Evolutionary conservation across 2,888 invertebrate genomes (phyloP), one percentile per base, ranked within the genome.

Genomic region (Dicranocentrus wangi): DNA sequence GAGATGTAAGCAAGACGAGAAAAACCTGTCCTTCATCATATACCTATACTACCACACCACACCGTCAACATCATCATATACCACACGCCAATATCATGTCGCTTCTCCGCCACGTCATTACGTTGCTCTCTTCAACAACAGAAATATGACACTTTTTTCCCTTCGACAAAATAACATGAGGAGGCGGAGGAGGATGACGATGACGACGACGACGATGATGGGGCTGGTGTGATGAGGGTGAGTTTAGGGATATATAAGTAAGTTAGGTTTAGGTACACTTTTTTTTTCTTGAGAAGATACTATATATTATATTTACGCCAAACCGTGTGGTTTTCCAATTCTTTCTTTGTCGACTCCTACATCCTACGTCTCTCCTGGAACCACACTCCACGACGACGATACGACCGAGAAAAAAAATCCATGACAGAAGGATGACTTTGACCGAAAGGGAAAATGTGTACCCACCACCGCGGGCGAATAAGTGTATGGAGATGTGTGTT

Each of bases 61-160:
- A 7, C 5, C 69, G 69, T 32, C 55, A 69, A 53, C 53, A 23
- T 53, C 69, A 69, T 68, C 68, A 51, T 55, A 51, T 21, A 21
- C 55, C 43, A 32, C 60, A 61, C 47, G 32, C 55, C 25, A 55
- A 72, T 28, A 55, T 17, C 58, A 58, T 72, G 61, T 61, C 72
- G 43, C 47, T 72, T 61, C 47, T 61, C 42, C 61, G 21, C 72
- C 17, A 23, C 53, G 28, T 39, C 55, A 58, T 42, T 55, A 55
- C 66, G n/a, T n/a, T n/a, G n/a, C 17, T 13, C 42, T 19, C 27
- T 19, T 60, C 71, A 71, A 32, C 70, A 70, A 61, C 70, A 63
- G 78, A 78, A 71, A 70, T 55, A 53, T 78, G 78, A 78, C 78
- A 71, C 78, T 71, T 78, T 21, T 71, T 47, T 13, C 19, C 61